Evolutionary conservation across 2,113 vertebrate genomes (phyloP), one percentile per base, ranked within the genome.

Genomic region (human): DNA sequence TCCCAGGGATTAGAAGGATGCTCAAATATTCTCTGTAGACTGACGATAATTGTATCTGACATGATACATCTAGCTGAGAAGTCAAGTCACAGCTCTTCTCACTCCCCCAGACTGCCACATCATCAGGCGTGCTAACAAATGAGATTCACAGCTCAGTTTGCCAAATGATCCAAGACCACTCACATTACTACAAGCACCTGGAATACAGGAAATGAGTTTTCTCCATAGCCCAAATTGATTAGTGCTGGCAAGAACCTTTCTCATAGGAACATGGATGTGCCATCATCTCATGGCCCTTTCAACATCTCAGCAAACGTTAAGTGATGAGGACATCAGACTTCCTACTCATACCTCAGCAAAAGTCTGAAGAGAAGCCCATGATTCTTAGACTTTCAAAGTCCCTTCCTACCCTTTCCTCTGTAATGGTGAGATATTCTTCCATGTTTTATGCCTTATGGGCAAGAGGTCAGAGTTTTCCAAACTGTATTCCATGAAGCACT

Each of bases 391-490:
- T 96, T 92, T 86, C 68, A 75, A 57, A 89, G 86, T 88, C 27
- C 75, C 59, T 91, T 93, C 73, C 57, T 52, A 38, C 0, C 25
- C 43, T 79, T 3, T 55, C 52, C 79, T 91, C 50, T 57, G 8
- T 45, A 50, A 85, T 7, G 11, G 25, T 48, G 57, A 94, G 25
- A 32, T 66, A 79, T 13, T 79, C 73, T 61, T 86, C 92, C 86
- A 35, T 64, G 85, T 76, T 87, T 89, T 84, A 43, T 57, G 87
- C 38, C 73, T 91, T 91, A 64, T 8, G 23, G 52, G 48, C 79
- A 82, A 95, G 87, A 84, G 50, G 93, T 70, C 45, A n/a, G 59
- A 61, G 78, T 66, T 79, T 92, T 94, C 75, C 80, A 82, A 96
- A 72, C 55, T 25, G 1, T 43, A 52, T 32, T 95, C 50, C 66